These are phyloP conservation scores for Xylota sylvarum DNA, from an alignment of 2,888 invertebrate species.

Conservation along the genomic window DNA sequence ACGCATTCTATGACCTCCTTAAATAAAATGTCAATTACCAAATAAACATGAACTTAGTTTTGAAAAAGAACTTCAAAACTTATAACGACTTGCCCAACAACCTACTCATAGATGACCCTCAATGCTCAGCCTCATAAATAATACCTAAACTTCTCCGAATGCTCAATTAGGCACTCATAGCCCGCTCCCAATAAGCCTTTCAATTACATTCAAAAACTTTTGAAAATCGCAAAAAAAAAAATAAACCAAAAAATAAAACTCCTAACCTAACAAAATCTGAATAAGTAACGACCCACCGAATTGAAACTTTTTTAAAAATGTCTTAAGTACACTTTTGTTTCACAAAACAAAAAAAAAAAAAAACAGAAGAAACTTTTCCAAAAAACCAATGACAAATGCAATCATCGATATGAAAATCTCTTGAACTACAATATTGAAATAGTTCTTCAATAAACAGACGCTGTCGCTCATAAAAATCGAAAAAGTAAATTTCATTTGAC, in stretches of 20 bases:
- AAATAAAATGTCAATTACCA: neutral
- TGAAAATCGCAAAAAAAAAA: slow-evolving; percentile 6
- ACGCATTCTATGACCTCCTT: neutral
- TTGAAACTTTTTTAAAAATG: slow-evolving; percentile 54
- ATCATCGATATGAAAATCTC: slow-evolving; percentile 53
- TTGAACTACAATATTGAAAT: slow-evolving; percentile 55
- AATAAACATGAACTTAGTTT: neutral
- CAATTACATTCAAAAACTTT: slow-evolving; percentile 39
- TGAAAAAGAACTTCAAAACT: neutral
- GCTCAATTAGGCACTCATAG: slow-evolving; percentile 57
- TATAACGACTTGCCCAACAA: slow-evolving; percentile 2
- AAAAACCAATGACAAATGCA: slow-evolving; percentile 55
- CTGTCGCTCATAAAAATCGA: slow-evolving; percentile 7
- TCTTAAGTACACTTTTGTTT: slow-evolving; percentile 57
- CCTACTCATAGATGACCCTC: slow-evolving; percentile 15
- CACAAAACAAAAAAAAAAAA: slow-evolving; percentile 7
- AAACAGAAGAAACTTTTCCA: neutral
- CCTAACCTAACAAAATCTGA: slow-evolving; percentile 63
- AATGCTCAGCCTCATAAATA: slow-evolving; percentile 40
- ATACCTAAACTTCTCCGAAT: slow-evolving; percentile 36
- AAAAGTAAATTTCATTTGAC: slow-evolving; percentile 54
- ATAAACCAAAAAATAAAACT: slow-evolving; percentile 34
- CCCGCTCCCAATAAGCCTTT: slow-evolving; percentile 33
- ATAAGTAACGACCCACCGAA: slow-evolving; percentile 54
- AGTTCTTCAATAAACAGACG: slow-evolving; percentile 55